These are phyloP conservation scores for Myoxocephalus aenaeus DNA, from an alignment of 2,797 vertebrate species.

Conservation along the genomic window DNA sequence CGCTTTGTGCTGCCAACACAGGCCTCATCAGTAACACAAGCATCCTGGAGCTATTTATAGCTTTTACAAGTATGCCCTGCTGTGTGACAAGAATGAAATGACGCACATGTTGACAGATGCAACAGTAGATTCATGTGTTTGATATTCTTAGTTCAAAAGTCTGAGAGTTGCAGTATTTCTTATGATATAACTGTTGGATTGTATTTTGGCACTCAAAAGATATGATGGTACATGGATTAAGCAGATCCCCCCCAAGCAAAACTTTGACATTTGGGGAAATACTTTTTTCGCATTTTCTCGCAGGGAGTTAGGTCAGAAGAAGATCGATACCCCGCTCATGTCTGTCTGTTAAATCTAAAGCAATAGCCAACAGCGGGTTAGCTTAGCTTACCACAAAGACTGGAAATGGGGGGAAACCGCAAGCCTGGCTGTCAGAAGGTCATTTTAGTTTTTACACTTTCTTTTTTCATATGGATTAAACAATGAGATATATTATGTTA, in stretches of 20 bases:
- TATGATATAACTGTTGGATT: background rate
- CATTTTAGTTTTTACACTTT: background rate
- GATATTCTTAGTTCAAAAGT: conserved; percentile 10
- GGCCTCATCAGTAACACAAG: conserved; percentile 74
- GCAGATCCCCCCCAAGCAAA: background rate
- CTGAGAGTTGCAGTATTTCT: background rate
- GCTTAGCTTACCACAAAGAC: background rate
- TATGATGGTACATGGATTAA: background rate
- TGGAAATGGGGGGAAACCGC: background rate
- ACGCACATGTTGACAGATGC: conserved; percentile 65
- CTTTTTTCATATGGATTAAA: background rate
- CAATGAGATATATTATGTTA: background rate
- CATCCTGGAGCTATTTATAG: conserved; percentile 86
- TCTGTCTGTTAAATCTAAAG: background rate
- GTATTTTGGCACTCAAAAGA: background rate
- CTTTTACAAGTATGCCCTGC: conserved; percentile 68
- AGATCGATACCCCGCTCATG: background rate
- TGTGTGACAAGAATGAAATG: conserved; percentile 69
- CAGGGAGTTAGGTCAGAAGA: background rate
- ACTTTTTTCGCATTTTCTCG: background rate
- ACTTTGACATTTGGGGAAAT: background rate
- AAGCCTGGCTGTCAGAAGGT: background rate
- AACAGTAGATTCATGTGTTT: conserved; percentile 51
- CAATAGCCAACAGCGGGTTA: background rate
- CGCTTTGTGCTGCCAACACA: conserved; percentile 74